phyloP scores from a whole-genome alignment of 2,797 vertebrate genomes.

The Salmo trutta region DNA sequence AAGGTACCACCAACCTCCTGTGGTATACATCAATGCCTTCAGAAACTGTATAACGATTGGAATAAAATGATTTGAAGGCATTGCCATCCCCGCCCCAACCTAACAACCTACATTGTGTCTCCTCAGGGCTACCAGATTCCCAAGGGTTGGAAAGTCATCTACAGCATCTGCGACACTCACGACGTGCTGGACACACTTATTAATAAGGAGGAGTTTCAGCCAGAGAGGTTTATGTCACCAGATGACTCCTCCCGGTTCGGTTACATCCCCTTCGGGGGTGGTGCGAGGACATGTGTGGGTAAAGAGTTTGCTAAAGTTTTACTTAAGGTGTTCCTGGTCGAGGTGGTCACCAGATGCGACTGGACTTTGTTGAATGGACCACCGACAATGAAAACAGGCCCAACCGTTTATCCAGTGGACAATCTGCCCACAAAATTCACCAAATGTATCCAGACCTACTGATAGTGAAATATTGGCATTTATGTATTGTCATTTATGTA shows the following conservation, averaged over 20 bases:
- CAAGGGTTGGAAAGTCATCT: conserved; percentile 98
- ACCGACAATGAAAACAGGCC: conserved; percentile 94
- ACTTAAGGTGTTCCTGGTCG: conserved; percentile 93
- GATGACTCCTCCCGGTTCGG: conserved; percentile 88
- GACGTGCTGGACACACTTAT: conserved; percentile 91
- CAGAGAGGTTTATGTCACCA: conserved; percentile 86
- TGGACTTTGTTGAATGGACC: conserved; percentile 93
- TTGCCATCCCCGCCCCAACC: background rate
- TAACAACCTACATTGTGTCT: background rate
- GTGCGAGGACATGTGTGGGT: conserved; percentile 93
- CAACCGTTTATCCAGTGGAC: conserved; percentile 94
- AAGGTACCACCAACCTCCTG: no score
- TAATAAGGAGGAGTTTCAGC: conserved; percentile 93
- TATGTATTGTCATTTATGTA: background rate
- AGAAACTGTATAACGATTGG: no score
- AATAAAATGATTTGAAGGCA: background rate
- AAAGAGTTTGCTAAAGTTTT: conserved; percentile 97
- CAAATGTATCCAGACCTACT: conserved; percentile 8
- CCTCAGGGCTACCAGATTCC: conserved; percentile 95
- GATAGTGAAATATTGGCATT: background rate
- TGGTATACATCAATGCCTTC: no score
- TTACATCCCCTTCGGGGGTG: conserved; percentile 96
- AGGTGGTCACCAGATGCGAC: conserved; percentile 88
- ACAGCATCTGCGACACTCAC: conserved; percentile 97
- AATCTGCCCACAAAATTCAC: conserved; percentile 93